Percentiles rank a stretch among this genome's conserved stretches.
Evolutionary conservation across 2,888 invertebrate genomes (phyloP).

Genomic region (Pachliopta kotzebuea): DNA sequence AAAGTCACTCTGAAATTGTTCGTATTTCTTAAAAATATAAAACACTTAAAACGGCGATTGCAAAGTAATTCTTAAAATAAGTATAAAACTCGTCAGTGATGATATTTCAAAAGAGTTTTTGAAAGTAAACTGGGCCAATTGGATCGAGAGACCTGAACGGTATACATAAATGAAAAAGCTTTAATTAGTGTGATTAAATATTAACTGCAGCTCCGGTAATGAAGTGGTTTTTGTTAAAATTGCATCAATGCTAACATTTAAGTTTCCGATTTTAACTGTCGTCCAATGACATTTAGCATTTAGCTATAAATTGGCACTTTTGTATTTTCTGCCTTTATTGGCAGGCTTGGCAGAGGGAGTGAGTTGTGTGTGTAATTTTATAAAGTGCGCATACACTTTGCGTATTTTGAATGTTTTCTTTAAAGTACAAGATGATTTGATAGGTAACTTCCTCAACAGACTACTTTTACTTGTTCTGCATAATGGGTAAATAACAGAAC

Average conservation of each 20-base stretch:
- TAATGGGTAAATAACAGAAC: too few species aligned
- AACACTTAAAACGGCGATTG: not conserved
- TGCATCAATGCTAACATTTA: not conserved
- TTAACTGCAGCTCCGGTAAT: not conserved
- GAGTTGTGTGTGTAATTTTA: not conserved
- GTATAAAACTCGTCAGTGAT: slow-evolving; percentile 9
- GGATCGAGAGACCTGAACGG: not conserved
- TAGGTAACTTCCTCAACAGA: too few species aligned
- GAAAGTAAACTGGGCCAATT: slow-evolving; percentile 13
- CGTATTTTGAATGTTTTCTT: not conserved
- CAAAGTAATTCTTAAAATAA: not conserved
- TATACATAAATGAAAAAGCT: slow-evolving; percentile 3
- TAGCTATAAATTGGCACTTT: not conserved
- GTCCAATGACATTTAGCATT: not conserved
- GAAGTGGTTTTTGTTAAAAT: not conserved
- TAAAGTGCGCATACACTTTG: not conserved
- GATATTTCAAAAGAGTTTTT: slow-evolving; percentile 6
- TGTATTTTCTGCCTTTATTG: not conserved
- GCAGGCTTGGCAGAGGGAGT: not conserved
- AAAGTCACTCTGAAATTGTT: not conserved
- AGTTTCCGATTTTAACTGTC: not conserved
- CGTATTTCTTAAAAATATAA: not conserved
- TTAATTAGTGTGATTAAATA: slow-evolving; percentile 9
- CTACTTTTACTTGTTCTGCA: too few species aligned
- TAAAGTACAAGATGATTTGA: too few species aligned